Conservation (phyloP, 2,888 invertebrate genomes). For the Plutella xylostella region DNA sequence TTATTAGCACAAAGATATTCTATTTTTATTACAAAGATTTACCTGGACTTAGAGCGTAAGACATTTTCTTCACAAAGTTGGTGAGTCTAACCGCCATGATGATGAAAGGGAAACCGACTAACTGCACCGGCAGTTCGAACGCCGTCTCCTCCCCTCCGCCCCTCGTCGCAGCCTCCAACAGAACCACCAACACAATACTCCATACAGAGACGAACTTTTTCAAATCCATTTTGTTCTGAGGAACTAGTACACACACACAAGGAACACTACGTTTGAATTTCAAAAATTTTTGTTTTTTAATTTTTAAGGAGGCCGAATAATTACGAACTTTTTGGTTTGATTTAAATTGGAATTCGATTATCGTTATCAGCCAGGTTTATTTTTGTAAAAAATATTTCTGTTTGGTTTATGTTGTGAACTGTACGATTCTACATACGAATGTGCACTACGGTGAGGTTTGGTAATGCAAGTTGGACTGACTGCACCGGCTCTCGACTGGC, state of each 20-base stretch:
- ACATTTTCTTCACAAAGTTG: constrained; percentile 86
- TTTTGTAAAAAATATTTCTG: no score
- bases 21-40: constrained; percentile 47
- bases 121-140: constrained; percentile 77
- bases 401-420: no score
- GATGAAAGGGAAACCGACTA: constrained; percentile 87
- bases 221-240: constrained; percentile 52
- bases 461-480: no score
- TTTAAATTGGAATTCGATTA: no score
- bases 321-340: no score
- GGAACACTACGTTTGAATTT: no score
- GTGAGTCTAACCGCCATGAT: constrained; percentile 82
- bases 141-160: constrained; percentile 35
- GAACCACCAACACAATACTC: constrained; percentile 36
- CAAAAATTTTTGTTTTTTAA: constrained; percentile 4
- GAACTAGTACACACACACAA: no score
- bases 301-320: constrained; percentile 9
- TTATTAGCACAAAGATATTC: no score
- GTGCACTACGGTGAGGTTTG: no score
- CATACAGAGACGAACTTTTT: constrained; percentile 44
- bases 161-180: constrained; percentile 45
- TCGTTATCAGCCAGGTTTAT: no score
- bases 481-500: no score
- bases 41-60: constrained; percentile 87
- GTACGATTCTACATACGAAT: no score